Evolutionary conservation across 2,113 vertebrate species (phyloP).

Genomic region (Ceyx margarethae): DNA sequence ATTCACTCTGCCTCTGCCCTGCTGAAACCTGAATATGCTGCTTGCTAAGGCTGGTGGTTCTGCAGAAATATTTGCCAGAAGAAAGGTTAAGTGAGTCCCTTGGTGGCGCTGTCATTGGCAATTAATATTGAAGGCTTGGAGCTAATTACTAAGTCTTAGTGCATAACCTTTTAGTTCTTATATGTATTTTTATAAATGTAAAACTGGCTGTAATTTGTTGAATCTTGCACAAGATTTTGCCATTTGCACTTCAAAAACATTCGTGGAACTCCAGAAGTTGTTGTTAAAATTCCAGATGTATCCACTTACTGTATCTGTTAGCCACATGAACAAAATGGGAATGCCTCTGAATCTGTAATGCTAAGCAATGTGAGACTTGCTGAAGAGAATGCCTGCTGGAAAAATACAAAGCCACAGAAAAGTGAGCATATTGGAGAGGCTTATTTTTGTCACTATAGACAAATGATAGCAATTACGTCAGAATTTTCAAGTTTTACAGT

Average conservation of each 20-base stretch:
- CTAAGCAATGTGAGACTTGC: not conserved
- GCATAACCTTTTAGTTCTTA: not conserved
- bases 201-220: not conserved
- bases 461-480: not conserved
- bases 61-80: not conserved
- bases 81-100: not conserved
- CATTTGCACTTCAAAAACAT: slow-evolving; percentile 22
- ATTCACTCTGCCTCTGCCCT: slow-evolving; percentile 7
- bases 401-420: not conserved
- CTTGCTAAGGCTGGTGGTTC: not conserved
- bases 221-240: not conserved
- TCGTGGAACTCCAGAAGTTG: not conserved
- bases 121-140: not conserved
- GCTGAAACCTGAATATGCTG: not conserved
- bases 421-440: not conserved
- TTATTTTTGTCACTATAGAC: not conserved
- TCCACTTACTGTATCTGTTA: slow-evolving; percentile 1
- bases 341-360: slow-evolving; percentile 18
- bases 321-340: not conserved
- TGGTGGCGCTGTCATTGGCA: not conserved
- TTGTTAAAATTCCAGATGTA: slow-evolving; percentile 13
- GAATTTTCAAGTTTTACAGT: not conserved
- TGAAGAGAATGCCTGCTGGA: not conserved
- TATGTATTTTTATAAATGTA: not conserved
- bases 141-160: not conserved